Conservation (phyloP, 35 echinoderm and acorn worm species). For the Anneissia japonica region DNA sequence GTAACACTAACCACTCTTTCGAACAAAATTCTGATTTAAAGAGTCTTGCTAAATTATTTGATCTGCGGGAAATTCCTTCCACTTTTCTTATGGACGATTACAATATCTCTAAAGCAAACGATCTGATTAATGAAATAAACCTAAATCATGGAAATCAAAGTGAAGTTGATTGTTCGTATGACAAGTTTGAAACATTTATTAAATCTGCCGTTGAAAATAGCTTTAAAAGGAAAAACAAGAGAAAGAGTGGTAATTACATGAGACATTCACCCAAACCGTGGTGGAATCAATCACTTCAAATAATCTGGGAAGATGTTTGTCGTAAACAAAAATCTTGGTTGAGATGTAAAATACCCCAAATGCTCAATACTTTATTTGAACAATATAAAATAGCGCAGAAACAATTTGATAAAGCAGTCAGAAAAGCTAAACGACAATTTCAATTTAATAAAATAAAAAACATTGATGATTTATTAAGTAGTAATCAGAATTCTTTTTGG, state of each 20-base stretch:
- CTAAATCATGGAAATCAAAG: neutral
- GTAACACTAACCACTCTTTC: too few relatives aligned
- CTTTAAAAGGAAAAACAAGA: neutral
- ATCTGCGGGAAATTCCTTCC: neutral
- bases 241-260: neutral
- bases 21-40: too few relatives aligned
- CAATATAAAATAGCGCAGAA: neutral
- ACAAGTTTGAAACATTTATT: neutral
- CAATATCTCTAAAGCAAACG: neutral
- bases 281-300: neutral
- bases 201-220: neutral
- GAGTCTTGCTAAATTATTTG: neutral
- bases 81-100: neutral
- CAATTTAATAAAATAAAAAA: conserved; percentile 1
- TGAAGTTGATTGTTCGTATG: neutral
- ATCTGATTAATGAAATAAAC: neutral
- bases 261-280: neutral
- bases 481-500: neutral
- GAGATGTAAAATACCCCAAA: neutral
- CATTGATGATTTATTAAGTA: conserved; percentile 7
- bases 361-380: neutral
- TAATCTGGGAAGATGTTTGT: neutral
- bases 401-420: neutral
- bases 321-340: neutral
- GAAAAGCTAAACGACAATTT: neutral